These are phyloP conservation scores for Proterorhinus semilunaris DNA, from an alignment of 2,113 vertebrate genomes.

Conservation along the genomic window DNA sequence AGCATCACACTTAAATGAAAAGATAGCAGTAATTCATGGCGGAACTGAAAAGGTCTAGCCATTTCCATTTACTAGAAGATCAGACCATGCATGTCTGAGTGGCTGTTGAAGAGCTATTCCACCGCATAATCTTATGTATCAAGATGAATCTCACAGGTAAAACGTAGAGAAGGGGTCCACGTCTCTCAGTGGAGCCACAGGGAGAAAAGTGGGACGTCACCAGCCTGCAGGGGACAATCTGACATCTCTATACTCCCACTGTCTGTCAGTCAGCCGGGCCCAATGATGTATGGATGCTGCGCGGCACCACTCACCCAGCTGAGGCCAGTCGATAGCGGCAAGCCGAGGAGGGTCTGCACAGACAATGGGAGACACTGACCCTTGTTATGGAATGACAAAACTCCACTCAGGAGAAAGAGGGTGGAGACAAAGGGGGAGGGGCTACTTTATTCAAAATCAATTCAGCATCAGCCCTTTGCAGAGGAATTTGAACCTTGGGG, in stretches of 20 bases:
- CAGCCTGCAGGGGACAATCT: conserved; percentile 52
- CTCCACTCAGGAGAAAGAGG: conserved; percentile 17
- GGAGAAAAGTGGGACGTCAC: conserved; percentile 55
- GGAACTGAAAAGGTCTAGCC: too few relatives aligned
- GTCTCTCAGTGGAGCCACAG: conserved; percentile 40
- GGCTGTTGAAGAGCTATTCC: background rate
- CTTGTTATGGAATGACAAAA: conserved; percentile 65
- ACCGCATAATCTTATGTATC: background rate
- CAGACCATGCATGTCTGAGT: too few relatives aligned
- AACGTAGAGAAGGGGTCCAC: background rate
- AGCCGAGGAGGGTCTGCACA: conserved; percentile 44
- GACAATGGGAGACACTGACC: conserved; percentile 60
- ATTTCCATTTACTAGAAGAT: too few relatives aligned
- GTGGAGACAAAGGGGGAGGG: background rate
- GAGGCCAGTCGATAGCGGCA: conserved; percentile 55
- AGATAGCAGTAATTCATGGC: too few relatives aligned
- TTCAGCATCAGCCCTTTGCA: conserved; percentile 27
- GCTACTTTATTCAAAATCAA: conserved; percentile 27
- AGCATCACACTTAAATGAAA: too few relatives aligned
- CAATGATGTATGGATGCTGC: conserved; percentile 70
- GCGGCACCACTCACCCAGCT: conserved; percentile 60
- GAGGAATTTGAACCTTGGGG: background rate
- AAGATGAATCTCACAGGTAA: background rate
- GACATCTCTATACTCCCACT: conserved; percentile 61
- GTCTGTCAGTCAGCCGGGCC: conserved; percentile 60